These are phyloP conservation scores for Trypoxylon attenuatum DNA, from an alignment of 2,888 invertebrate species.

Conservation along the genomic window DNA sequence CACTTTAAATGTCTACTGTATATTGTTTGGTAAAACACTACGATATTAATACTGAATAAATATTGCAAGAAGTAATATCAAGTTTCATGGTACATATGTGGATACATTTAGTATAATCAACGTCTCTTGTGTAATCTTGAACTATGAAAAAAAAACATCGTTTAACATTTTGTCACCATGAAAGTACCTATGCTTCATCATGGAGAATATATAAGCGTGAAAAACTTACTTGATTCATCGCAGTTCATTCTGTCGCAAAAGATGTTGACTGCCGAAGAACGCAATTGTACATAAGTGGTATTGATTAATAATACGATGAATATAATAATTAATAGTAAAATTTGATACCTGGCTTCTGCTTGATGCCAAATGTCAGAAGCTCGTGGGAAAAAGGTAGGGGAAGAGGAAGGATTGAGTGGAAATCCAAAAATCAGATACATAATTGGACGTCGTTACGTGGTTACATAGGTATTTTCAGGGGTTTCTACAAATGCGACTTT, in stretches of 20 bases:
- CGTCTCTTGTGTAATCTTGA: conserved; percentile 16
- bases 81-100: conserved; percentile 21
- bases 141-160: conserved; percentile 25
- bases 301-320: background rate
- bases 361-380: background rate
- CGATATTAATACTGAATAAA: conserved; percentile 7
- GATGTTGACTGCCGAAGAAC: background rate
- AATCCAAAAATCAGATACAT: conserved; percentile 6
- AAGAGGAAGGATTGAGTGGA: background rate
- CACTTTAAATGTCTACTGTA: background rate
- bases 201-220: background rate
- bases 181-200: conserved; percentile 37
- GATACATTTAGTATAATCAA: conserved; percentile 28
- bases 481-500: conserved; percentile 19
- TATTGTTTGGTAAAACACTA: conserved; percentile 1
- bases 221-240: background rate
- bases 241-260: background rate
- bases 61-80: conserved; percentile 18
- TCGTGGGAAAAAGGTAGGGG: no score
- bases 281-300: no score
- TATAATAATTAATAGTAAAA: background rate
- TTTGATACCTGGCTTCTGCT: conserved; percentile 7
- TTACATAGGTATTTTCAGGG: conserved; percentile 35
- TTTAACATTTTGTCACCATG: conserved; percentile 29
- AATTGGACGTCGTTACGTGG: no score